Evolutionary conservation across 2,113 vertebrate species (phyloP), one percentile per base, ranked within the genome.

Genomic region (Talpa occidentalis): DNA sequence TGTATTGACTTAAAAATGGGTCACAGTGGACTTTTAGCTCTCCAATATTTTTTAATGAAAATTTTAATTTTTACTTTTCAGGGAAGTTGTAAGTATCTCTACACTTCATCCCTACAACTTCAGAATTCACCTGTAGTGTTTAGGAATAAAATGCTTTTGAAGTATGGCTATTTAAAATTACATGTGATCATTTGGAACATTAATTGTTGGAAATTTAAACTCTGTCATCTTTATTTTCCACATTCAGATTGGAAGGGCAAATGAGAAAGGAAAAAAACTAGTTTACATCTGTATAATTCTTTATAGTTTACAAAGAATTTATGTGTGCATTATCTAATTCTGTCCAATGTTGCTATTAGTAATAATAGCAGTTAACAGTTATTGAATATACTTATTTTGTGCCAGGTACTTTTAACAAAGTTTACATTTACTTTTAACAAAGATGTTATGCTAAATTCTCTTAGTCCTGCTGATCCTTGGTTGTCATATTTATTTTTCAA

Each of bases 401-500:
- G 15, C 7, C 12, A 35, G 22, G 19, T 54, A 42, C 32, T 79
- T n/a, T n/a, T n/a, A n/a, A n/a, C n/a, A n/a, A n/a, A n/a, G 0
- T 74, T 30, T 76, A 15, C 28, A 6, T 47, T 70, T 56, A 37
- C 16, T 26, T 84, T 79, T 74, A 37, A 76, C 3, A 12, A 72
- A 81, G 16, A 44, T 86, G n/a, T 14, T 88, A 9, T 86, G 32
- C 70, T 74, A 79, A 66, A 69, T 94, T 86, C 22, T 90, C 2
- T 83, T 93, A 22, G 83, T 90, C 59, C 37, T 37, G 35, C 49
- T 84, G 70, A 83, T 42, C 56, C 17, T 93, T 72, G 72, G 32
- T 86, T 54, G 21, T 91, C 7, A n/a, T 66, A 66, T 90, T 92
- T 96, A 77, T 64, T 95, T 95, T 94, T 95, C 66, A 93, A 70